Evolutionary conservation across 2,113 vertebrate genomes (phyloP).

Genomic region (Protomyctophum bolini): DNA sequence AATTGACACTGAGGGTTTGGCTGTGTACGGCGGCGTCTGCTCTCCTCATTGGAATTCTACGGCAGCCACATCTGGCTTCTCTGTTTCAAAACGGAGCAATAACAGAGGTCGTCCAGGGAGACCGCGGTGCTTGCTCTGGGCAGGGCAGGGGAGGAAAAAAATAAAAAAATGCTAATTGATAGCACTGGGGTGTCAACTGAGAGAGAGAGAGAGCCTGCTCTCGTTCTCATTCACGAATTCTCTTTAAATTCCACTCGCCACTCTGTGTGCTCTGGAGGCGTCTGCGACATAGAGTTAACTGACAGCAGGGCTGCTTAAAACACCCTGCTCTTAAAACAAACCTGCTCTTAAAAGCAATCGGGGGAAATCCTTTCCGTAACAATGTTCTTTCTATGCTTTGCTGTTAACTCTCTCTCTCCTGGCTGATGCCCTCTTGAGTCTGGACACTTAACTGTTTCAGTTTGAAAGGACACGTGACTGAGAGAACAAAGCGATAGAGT

Average conservation of each 20-base stretch:
- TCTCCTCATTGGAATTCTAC: slow-evolving; percentile 18
- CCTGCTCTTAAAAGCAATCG: slow-evolving; percentile 12
- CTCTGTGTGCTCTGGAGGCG: slow-evolving; percentile 19
- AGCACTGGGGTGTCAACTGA: slow-evolving; percentile 46
- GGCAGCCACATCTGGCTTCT: slow-evolving; percentile 45
- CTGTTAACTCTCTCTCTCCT: background rate
- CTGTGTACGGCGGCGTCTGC: background rate
- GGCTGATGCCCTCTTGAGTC: background rate
- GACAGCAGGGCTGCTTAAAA: background rate
- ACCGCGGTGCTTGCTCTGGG: slow-evolving; percentile 22
- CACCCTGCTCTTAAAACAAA: slow-evolving; percentile 18
- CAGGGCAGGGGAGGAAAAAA: slow-evolving; percentile 15
- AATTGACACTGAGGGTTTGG: too few relatives aligned
- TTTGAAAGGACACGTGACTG: background rate
- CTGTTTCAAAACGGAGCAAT: slow-evolving; percentile 37
- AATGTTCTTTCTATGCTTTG: background rate
- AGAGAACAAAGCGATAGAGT: too few relatives aligned
- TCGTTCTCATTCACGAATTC: slow-evolving; percentile 27
- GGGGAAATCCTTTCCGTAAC: slow-evolving; percentile 11
- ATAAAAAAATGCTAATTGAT: slow-evolving; percentile 34
- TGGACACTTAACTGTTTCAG: background rate
- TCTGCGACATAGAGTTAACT: slow-evolving; percentile 28
- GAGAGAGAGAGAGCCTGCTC: background rate
- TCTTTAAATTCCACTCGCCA: slow-evolving; percentile 45
- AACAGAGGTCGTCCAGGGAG: slow-evolving; percentile 46